Percentiles rank a stretch among this genome's conserved stretches.
phyloP scores from a whole-genome alignment of 2,797 vertebrate species.

The Macropodus opercularis region DNA sequence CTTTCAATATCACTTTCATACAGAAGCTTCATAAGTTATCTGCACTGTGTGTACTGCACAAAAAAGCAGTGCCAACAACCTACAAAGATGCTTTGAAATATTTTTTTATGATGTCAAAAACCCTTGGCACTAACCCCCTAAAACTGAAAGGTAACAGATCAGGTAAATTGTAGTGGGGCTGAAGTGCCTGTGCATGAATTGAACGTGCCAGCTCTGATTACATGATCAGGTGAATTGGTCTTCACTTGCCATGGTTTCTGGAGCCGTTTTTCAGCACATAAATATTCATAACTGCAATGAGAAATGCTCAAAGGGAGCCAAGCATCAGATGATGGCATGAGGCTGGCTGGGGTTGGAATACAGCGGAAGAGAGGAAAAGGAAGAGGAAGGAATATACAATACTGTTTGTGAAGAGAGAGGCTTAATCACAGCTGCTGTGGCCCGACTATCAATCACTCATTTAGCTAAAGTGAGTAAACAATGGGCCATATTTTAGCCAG shows the following conservation, averaged over 20 bases:
- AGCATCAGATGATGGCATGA: slow-evolving; percentile 35
- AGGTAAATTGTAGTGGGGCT: neutral
- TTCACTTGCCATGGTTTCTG: slow-evolving; percentile 48
- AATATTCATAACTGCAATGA: slow-evolving; percentile 70
- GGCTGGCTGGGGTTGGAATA: slow-evolving; percentile 23
- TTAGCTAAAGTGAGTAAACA: slow-evolving; percentile 32
- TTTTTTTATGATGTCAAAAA: neutral
- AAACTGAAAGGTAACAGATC: slow-evolving; percentile 12
- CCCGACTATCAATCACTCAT: slow-evolving; percentile 33
- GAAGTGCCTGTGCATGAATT: slow-evolving; percentile 13
- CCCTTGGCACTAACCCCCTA: neutral
- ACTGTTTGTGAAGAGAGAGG: slow-evolving; percentile 24
- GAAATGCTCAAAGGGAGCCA: slow-evolving; percentile 53
- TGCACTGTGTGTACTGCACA: neutral
- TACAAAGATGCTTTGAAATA: slow-evolving; percentile 1
- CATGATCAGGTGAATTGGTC: slow-evolving; percentile 57
- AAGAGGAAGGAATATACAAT: slow-evolving; percentile 60
- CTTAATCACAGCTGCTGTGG: slow-evolving; percentile 42
- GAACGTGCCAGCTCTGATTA: slow-evolving; percentile 49
- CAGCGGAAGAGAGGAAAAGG: slow-evolving; percentile 51
- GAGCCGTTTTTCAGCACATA: slow-evolving; percentile 59
- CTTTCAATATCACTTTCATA: no score
- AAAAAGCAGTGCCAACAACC: neutral
- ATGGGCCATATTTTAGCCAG: slow-evolving; percentile 20
- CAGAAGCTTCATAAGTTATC: no score